phyloP scores from a whole-genome alignment of 1,140 invertebrate genomes.

The Lordiphosa clarofinis region DNA sequence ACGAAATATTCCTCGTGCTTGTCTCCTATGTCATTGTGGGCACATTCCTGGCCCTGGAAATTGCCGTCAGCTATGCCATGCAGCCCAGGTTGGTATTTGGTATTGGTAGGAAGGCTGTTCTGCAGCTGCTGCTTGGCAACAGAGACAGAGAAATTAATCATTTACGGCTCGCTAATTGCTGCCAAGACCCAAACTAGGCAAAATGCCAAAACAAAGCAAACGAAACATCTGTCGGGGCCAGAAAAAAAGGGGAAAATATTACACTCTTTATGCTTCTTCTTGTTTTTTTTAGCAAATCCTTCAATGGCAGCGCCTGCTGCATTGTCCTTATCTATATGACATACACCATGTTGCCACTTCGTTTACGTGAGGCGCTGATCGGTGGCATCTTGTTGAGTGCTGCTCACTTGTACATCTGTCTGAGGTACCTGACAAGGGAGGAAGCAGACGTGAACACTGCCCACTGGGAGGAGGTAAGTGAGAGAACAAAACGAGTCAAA shows the following conservation, averaged over 20 bases:
- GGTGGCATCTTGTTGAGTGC: conserved; percentile 85
- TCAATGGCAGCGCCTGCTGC: conserved; percentile 76
- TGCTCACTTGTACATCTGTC: conserved; percentile 83
- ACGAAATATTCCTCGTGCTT: conserved; percentile 91
- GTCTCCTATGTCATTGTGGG: conserved; percentile 90
- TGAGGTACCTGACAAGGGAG: conserved; percentile 32
- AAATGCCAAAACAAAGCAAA: conserved; percentile 10
- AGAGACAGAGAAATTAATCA: conserved; percentile 44
- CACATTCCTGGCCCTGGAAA: conserved; percentile 85
- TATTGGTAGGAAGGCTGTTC: not conserved
- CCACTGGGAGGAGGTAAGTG: conserved; percentile 70
- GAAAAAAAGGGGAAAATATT: not conserved
- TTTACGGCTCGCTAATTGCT: conserved; percentile 59
- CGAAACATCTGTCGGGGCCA: conserved; percentile 4
- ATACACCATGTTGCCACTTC: conserved; percentile 91
- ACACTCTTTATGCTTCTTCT: conserved; percentile 1
- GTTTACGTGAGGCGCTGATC: conserved; percentile 88
- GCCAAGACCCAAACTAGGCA: conserved; percentile 3
- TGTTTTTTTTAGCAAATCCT: conserved; percentile 61
- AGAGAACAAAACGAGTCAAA: conserved; percentile 2
- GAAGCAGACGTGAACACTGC: conserved; percentile 7
- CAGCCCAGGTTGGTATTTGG: conserved; percentile 80
- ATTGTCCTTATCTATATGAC: conserved; percentile 91
- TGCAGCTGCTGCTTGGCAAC: conserved; percentile 32
- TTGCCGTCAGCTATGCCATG: conserved; percentile 81